Evolutionary conservation across 2,888 invertebrate species (phyloP), one percentile per base, ranked within the genome.

Genomic region (Polia nebulosa): DNA sequence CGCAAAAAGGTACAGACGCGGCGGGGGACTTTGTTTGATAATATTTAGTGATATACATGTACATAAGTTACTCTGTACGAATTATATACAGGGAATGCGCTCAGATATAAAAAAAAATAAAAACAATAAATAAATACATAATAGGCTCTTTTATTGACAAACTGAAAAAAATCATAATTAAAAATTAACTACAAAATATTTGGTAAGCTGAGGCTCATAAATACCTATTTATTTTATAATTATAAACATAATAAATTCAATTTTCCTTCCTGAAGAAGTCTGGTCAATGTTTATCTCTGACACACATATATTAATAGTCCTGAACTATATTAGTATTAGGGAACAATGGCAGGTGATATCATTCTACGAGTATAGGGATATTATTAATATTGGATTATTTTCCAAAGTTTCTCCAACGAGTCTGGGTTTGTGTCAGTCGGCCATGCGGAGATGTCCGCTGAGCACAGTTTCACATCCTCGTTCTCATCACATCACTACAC

Each of bases 381-480:
- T 57, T n/a, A 41, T 36, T 69, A 32, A 55, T 36, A 58, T 59
- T 52, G 25, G 52, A 72, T 72, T 78, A 70, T 83, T 81, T 80
- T 85, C 76, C 56, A 49, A 62, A 96, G 96, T 87, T 96, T 96
- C 89, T 96, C 96, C 80, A 96, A 96, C 83, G 96, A 96, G 89
- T 96, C 96, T 58, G 96, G 96, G 66, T 96, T 96, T 88, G 95
- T 95, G 77, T 96, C 96, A 29, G 95, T 96, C 87, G 95, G 95
- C 56, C 95, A 95, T 83, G 89, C 94, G 55, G 95, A 95, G 88
- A 90, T 93, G 79, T 92, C 94, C 27, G 92, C 94, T 59, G 95
- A 95, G 80, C 95, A 95, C 83, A 93, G 92, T 85, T 95, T 94
- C 84, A 93, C 94, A 15, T 93, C 95, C 29, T 92, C 94, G 56